Conservation (phyloP, 2,113 vertebrate species). For the Seriola quinqueradiata region DNA sequence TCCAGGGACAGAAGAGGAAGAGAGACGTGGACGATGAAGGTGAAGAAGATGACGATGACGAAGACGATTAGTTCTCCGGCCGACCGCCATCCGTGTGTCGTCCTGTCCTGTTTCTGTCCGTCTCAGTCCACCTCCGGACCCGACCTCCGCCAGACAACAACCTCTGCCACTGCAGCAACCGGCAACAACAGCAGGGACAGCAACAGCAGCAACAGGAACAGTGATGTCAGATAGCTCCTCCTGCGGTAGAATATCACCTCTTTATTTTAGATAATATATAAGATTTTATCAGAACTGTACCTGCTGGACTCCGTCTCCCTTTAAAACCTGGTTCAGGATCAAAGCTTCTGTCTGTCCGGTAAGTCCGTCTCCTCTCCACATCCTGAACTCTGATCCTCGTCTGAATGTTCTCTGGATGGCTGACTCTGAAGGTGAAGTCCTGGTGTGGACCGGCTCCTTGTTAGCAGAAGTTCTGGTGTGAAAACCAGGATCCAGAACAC, state of each 20-base stretch:
- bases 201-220: slow-evolving; percentile 21
- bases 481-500: not conserved
- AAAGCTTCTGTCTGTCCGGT: not conserved
- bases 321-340: slow-evolving; percentile 38
- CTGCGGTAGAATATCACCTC: slow-evolving; percentile 54
- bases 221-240: slow-evolving; percentile 32
- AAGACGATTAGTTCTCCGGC: slow-evolving; percentile 58
- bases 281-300: slow-evolving; percentile 53
- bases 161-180: not conserved
- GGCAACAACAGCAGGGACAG: slow-evolving; percentile 7
- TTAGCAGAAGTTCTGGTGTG: not conserved
- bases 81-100: not conserved
- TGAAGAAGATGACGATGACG: slow-evolving; percentile 73
- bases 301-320: slow-evolving; percentile 44
- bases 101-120: slow-evolving; percentile 39
- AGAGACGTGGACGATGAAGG: slow-evolving; percentile 72
- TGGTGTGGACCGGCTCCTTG: not conserved
- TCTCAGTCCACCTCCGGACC: slow-evolving; percentile 42
- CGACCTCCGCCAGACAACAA: slow-evolving; percentile 34
- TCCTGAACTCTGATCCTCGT: slow-evolving; percentile 7
- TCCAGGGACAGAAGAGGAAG: slow-evolving; percentile 77
- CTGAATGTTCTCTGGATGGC: not conserved
- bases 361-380: not conserved
- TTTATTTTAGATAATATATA: slow-evolving; percentile 65
- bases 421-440: not conserved